Evolutionary conservation across 2,113 vertebrate species (phyloP).

Genomic region (Pseudolaguvia tuberculata): DNA sequence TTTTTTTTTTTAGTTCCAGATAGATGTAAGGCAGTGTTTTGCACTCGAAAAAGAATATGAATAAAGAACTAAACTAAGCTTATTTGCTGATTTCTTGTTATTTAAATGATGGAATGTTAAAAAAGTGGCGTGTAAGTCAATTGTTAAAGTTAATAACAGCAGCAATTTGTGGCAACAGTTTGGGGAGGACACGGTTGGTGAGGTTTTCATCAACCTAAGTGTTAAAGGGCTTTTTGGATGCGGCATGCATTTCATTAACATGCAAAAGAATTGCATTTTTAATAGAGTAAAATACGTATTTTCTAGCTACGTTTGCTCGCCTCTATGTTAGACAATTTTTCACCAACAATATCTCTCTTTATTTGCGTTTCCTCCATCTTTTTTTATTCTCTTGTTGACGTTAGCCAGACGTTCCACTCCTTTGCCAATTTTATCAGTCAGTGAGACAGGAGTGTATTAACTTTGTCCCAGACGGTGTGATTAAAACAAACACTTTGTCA

Average conservation of each 20-base stretch:
- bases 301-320: neutral
- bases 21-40: slow-evolving; percentile 14
- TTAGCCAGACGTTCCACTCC: slow-evolving; percentile 1
- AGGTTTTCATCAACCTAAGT: too few relatives aligned
- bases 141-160: neutral
- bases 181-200: too few relatives aligned
- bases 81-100: neutral
- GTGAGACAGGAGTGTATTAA: slow-evolving; percentile 5
- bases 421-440: slow-evolving; percentile 8
- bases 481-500: slow-evolving; percentile 27
- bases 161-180: neutral
- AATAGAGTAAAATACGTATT: slow-evolving; percentile 1
- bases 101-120: neutral
- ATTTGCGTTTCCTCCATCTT: neutral
- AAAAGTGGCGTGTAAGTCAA: neutral
- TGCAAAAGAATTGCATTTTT: neutral
- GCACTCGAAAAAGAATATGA: slow-evolving; percentile 23
- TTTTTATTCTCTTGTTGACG: neutral
- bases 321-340: too few relatives aligned
- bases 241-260: too few relatives aligned
- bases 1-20: neutral
- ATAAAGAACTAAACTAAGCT: slow-evolving; percentile 21
- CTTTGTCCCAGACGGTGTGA: slow-evolving; percentile 3
- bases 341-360: too few relatives aligned
- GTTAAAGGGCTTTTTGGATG: too few relatives aligned